Evolutionary conservation across 1,140 invertebrate genomes (phyloP), one percentile per base, ranked within the genome.

Genomic region (Caenorhabditis brenneri): DNA sequence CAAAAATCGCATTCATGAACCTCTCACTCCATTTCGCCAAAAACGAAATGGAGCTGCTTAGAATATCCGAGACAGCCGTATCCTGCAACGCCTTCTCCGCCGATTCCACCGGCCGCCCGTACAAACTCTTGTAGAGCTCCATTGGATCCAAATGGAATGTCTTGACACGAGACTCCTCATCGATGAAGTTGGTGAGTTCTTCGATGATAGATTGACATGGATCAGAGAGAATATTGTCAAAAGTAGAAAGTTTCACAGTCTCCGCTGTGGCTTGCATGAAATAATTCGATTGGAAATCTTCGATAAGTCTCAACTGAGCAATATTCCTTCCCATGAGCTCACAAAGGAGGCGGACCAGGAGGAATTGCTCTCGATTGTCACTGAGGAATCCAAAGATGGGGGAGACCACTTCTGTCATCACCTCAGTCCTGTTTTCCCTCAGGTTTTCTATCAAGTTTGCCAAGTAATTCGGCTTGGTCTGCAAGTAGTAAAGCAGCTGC

Each of bases 321-420:
- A 80, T 27, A 19, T 80, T 80, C 7, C 51, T 46, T 0, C 48
- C 46, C 4, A 53, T 19, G 15, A 80, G 79, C 31, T 80, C 79
- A 39, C 46, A 80, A 0, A 80, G 79, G 29, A 55, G 79, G 0
- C 79, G 27, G 12, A 53, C 79, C 27, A 95, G 89, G 42, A 95
- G 92, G 91, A 94, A 95, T 88, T 95, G 94, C 87, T 95, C 95
- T 87, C 95, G 91, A 1, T 93, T 92, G 90, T 95, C 95, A 9
- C 94, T 93, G 1, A 94, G 94, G 88, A 94, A 95, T 90, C 95
- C 95, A 89, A 94, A 95, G 4, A 95, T 91, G 16, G 94, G 94
- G 31, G 95, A 92, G 58, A 95, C 94, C 4, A 94, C 94, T 88
- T 94, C 94, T 89, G 95, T 94, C 84, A 95, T 91, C 88, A 95